These are phyloP conservation scores for Apamea sordens DNA, from an alignment of 2,888 invertebrate species.

Conservation along the genomic window DNA sequence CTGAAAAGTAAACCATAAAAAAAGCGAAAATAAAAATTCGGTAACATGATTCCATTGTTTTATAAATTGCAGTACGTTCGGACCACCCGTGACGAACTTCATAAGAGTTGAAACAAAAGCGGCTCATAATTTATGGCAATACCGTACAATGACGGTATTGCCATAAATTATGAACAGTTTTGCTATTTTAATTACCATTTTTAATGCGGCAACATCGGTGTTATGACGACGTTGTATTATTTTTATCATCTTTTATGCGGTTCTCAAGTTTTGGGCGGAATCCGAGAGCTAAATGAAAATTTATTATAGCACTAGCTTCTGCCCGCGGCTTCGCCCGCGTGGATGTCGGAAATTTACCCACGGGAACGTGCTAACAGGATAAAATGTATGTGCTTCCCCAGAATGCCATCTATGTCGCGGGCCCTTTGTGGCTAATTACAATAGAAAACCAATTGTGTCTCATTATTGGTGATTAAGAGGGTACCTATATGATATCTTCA, in stretches of 20 bases:
- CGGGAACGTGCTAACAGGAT: no score
- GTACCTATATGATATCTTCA: no score
- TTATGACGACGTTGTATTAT: constrained; percentile 31
- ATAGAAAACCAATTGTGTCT: no score
- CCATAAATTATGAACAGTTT: constrained; percentile 36
- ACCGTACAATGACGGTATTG: no score
- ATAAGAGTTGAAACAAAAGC: constrained; percentile 28
- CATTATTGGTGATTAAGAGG: no score
- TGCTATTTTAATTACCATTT: constrained; percentile 38
- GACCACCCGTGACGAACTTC: constrained; percentile 38
- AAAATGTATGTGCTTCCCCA: no score
- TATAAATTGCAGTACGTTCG: constrained; percentile 14
- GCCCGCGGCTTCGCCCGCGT: no score
- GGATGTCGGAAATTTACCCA: no score
- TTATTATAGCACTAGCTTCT: neutral
- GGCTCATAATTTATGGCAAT: no score
- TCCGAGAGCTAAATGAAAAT: constrained; percentile 10
- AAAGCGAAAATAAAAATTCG: neutral
- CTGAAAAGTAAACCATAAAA: neutral
- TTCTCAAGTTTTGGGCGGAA: constrained; percentile 24
- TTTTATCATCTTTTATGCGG: constrained; percentile 7
- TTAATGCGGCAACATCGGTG: constrained; percentile 33
- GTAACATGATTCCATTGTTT: constrained; percentile 20
- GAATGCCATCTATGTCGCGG: no score
- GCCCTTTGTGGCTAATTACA: no score